These are phyloP conservation scores for Pentalonia nigronervosa DNA, from an alignment of 1,140 invertebrate genomes.

Conservation along the genomic window DNA sequence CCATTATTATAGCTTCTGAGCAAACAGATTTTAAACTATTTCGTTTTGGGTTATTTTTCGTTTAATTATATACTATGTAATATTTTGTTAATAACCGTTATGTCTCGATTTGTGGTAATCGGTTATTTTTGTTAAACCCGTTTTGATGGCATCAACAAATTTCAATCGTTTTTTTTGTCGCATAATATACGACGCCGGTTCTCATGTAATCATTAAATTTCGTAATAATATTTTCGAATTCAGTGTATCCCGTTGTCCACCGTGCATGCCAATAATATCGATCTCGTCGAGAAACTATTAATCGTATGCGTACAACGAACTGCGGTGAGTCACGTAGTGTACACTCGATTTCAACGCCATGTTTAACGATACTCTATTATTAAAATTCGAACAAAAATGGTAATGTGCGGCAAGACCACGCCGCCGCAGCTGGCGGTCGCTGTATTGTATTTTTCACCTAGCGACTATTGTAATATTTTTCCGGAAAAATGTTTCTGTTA, in stretches of 20 bases:
- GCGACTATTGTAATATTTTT: background rate
- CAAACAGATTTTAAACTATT: no score
- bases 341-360: background rate
- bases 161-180: no score
- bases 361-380: background rate
- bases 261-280: no score
- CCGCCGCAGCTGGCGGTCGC: background rate
- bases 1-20: no score
- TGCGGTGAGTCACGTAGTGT: background rate
- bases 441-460: background rate
- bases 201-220: no score
- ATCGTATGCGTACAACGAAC: background rate
- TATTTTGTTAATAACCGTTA: no score
- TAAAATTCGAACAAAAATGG: background rate
- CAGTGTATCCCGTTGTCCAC: background rate
- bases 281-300: background rate
- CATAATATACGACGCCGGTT: no score
- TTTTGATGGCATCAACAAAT: no score
- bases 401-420: background rate
- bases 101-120: no score
- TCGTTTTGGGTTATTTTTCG: no score
- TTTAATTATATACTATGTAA: no score
- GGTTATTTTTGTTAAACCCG: no score
- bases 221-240: background rate
- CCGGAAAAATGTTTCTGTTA: background rate